Evolutionary conservation across 2,797 vertebrate species (phyloP).

Genomic region (Gymnodraco acuticeps): DNA sequence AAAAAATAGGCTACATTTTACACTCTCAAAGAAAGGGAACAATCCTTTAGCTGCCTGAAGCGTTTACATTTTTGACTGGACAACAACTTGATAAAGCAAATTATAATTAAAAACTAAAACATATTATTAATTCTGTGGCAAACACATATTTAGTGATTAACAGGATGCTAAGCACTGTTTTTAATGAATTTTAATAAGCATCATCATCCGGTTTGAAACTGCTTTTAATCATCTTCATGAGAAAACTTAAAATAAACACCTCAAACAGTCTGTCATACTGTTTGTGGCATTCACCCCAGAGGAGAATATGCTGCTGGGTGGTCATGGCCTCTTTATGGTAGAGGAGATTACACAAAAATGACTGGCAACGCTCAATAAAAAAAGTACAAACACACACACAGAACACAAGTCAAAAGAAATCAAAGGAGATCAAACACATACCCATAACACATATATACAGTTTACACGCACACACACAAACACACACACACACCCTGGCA

Average conservation of each 20-base stretch:
- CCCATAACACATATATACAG: neutral
- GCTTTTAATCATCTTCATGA: conserved; percentile 3
- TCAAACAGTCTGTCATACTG: conserved; percentile 6
- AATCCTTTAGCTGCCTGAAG: neutral
- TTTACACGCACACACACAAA: conserved; percentile 3
- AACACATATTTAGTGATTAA: neutral
- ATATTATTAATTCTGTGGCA: neutral
- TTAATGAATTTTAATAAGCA: neutral
- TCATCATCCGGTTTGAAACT: conserved; percentile 22
- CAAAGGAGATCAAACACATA: conserved; percentile 15
- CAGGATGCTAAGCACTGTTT: neutral
- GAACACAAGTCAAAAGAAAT: conserved; percentile 16
- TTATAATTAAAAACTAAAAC: neutral
- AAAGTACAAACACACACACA: conserved; percentile 8
- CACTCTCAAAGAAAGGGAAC: neutral
- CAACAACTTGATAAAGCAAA: neutral
- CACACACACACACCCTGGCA: conserved; percentile 27
- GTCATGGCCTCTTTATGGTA: conserved; percentile 27
- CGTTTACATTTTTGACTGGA: neutral
- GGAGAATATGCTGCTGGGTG: conserved; percentile 20
- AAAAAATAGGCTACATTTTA: neutral
- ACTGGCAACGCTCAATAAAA: conserved; percentile 31
- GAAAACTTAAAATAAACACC: conserved; percentile 2
- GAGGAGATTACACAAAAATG: conserved; percentile 37
- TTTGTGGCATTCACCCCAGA: neutral